Percentiles rank a stretch among this genome's conserved stretches.
phyloP scores from a whole-genome alignment of 2,113 vertebrate species.

The Petrocephalus microphthalmus region DNA sequence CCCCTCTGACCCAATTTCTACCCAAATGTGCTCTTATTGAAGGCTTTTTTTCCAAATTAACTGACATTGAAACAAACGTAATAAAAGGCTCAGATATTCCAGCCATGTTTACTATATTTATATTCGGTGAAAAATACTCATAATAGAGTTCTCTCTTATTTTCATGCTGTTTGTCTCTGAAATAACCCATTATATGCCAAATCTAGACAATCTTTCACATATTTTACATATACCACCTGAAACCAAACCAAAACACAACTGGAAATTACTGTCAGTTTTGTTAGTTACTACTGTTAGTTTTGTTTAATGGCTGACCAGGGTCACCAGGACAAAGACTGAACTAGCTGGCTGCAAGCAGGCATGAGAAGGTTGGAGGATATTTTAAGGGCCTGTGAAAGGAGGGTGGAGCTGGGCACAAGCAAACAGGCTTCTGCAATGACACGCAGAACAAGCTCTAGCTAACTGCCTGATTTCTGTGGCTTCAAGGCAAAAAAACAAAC shows the following conservation, averaged over 20 bases:
- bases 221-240: background rate
- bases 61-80: background rate
- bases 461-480: background rate
- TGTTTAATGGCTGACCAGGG: background rate
- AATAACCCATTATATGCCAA: background rate
- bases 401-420: background rate
- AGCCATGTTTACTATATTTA: background rate
- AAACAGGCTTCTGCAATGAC: background rate
- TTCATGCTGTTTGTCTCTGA: background rate
- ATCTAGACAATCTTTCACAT: background rate
- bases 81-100: background rate
- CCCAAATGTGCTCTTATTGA: background rate
- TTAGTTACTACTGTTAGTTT: background rate
- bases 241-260: background rate
- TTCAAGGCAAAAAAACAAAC: background rate
- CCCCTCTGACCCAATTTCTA: background rate
- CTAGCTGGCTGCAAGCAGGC: background rate
- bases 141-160: background rate
- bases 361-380: background rate
- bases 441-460: background rate
- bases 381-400: background rate
- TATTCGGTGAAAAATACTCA: background rate
- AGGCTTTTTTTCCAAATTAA: background rate
- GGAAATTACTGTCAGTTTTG: background rate
- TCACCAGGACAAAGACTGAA: background rate